Evolutionary conservation across 2,888 invertebrate species (phyloP).

Genomic region (Stenotaenia linearis): DNA sequence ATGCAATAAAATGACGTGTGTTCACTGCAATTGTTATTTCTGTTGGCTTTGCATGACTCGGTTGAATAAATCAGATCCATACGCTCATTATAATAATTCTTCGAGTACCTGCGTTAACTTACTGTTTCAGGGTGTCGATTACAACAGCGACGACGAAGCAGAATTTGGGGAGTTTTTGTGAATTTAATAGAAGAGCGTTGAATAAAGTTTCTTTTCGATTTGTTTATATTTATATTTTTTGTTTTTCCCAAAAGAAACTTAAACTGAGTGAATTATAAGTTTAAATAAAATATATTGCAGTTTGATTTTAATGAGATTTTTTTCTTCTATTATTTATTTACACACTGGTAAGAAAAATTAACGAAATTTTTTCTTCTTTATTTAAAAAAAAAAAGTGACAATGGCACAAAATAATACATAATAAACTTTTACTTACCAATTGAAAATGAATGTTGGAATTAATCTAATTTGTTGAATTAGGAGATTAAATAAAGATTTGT

Average conservation of each 20-base stretch:
- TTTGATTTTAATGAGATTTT: neutral
- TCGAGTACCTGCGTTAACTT: conserved; percentile 52
- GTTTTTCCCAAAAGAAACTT: neutral
- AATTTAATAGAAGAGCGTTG: too few relatives aligned
- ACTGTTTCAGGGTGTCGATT: conserved; percentile 50
- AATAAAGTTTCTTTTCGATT: too few relatives aligned
- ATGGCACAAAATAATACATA: too few relatives aligned
- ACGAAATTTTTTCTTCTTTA: neutral
- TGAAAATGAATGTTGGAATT: too few relatives aligned
- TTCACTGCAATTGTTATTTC: conserved; percentile 57
- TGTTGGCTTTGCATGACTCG: conserved; percentile 57
- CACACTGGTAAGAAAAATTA: neutral
- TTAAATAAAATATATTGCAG: neutral
- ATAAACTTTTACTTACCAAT: too few relatives aligned
- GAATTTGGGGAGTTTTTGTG: conserved; percentile 32
- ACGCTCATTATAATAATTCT: conserved; percentile 54
- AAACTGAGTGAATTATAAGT: neutral
- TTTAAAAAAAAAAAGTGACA: too few relatives aligned
- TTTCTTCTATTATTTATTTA: neutral
- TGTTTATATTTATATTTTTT: neutral
- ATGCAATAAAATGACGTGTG: conserved; percentile 64
- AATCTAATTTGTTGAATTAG: too few relatives aligned
- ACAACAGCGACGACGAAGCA: conserved; percentile 42
- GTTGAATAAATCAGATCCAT: conserved; percentile 53
- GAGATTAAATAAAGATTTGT: too few relatives aligned